Percentiles rank a stretch among this genome's conserved stretches.
Conservation (phyloP, 1,140 invertebrate species). For the Caenorhabditis latens region DNA sequence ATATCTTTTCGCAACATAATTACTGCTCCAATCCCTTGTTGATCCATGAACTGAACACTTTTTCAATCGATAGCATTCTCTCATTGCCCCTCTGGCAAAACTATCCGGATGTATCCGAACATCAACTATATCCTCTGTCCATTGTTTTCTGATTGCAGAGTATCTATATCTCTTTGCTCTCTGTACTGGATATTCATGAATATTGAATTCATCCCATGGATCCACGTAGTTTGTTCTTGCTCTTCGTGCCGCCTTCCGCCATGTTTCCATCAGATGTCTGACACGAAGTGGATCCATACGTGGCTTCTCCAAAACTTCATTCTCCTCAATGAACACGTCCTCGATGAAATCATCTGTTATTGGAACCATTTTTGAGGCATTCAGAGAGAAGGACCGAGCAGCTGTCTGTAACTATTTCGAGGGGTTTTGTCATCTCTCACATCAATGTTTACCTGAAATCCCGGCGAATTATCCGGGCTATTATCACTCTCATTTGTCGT, state of each 20-base stretch:
- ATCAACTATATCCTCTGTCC: conserved; percentile 79
- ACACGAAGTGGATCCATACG: conserved; percentile 30
- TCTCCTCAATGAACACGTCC: conserved; percentile 11
- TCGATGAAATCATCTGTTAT: conserved; percentile 4
- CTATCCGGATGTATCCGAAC: conserved; percentile 80
- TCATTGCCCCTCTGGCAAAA: conserved; percentile 81
- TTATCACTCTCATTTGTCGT: conserved; percentile 39
- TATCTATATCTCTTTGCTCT: conserved; percentile 58
- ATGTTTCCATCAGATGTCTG: conserved; percentile 21
- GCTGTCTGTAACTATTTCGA: conserved; percentile 14
- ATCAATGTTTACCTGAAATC: not conserved
- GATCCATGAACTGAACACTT: conserved; percentile 79
- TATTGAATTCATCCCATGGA: conserved; percentile 61
- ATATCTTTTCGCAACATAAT: conserved; percentile 82
- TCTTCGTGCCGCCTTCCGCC: not conserved
- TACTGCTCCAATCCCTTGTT: conserved; percentile 80
- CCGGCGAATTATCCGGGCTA: not conserved
- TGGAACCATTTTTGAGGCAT: conserved; percentile 19
- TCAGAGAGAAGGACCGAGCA: not conserved
- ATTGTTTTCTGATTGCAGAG: conserved; percentile 69
- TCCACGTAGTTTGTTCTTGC: conserved; percentile 35
- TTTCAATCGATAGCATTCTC: conserved; percentile 81
- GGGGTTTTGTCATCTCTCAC: too few species aligned
- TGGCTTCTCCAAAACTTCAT: conserved; percentile 6
- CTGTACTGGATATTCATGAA: conserved; percentile 54